Evolutionary conservation across 2,113 vertebrate genomes (phyloP).

Genomic region (Ochotona curzoniae): DNA sequence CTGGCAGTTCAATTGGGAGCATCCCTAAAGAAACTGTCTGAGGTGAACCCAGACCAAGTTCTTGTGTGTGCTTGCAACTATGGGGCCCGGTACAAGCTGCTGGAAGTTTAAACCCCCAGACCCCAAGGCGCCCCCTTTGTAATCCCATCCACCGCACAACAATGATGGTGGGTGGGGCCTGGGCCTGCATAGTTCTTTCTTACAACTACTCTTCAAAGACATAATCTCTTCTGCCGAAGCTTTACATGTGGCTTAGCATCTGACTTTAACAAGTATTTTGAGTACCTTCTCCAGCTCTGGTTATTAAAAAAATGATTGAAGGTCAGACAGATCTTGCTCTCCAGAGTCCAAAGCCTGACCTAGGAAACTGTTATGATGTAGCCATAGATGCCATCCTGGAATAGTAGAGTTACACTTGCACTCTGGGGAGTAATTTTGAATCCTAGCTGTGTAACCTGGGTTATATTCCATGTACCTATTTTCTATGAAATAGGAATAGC

Average conservation of each 20-base stretch:
- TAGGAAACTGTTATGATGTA: not conserved
- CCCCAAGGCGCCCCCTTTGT: too few species aligned
- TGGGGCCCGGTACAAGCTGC: too few species aligned
- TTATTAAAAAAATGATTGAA: not conserved
- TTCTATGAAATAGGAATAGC: not conserved
- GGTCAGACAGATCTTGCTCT: not conserved
- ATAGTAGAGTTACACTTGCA: not conserved
- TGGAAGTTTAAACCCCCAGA: too few species aligned
- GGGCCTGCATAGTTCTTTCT: not conserved
- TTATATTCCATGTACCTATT: not conserved
- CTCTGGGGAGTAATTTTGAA: not conserved
- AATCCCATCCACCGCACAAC: too few species aligned
- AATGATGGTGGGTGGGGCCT: too few species aligned
- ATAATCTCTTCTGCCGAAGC: not conserved
- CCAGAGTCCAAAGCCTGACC: not conserved
- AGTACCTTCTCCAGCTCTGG: not conserved
- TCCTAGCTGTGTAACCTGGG: not conserved
- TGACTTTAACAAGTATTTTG: constrained; percentile 28
- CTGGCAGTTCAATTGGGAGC: too few species aligned
- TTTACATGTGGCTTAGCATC: constrained; percentile 40
- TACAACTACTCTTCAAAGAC: not conserved
- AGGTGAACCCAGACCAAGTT: too few species aligned
- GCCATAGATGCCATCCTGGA: not conserved
- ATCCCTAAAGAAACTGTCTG: too few species aligned
- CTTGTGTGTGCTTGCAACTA: too few species aligned